Evolutionary conservation across 2,888 invertebrate species (phyloP), one percentile per base, ranked within the genome.

Genomic region (Selenia dentaria): DNA sequence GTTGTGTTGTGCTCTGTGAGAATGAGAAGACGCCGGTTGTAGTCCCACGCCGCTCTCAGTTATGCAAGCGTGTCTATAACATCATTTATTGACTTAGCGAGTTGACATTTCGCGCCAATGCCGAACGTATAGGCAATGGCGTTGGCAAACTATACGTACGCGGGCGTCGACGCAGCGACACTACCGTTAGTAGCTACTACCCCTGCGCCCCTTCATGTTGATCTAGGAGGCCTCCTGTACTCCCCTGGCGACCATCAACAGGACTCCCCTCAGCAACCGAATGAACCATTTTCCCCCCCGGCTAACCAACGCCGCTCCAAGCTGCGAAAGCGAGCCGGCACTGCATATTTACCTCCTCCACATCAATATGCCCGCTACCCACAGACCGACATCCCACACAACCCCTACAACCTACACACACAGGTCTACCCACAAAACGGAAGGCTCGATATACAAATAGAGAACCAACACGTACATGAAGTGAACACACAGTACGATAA

Each of bases 311-410:
- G 82, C 54, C 71, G 85, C 34, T 67, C 85, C 0, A 90, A 90
- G 56, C 75, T 88, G 9, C 71, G 87, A 53, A 90, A 89, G 57
- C 81, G 90, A 42, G 86, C 89, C 5, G 90, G 90, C n/a, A 74
- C 85, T 9, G 72, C 88, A 8, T 90, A 90, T 52, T 73, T 90
- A 4, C 90, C 90, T 10, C 90, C 90, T 8, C 79, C 78, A 0
- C 83, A 86, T 51, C 90, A 90, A 47, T 90, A 77, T 59, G 76
- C 79, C 5, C 86, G 84, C 51, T 90, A 90, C 58, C 82, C 80
- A 49, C 85, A 71, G 35, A 74, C 79, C 22, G 74, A 77, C 45
- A 64, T 83, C 42, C 83, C 83, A 49, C 81, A 77, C 52, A 88
- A 87, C 42, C 87, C 89, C 16, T 89, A 86, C 42, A 70, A 65